phyloP scores from a whole-genome alignment of 2,113 vertebrate species.

The Leiothrix lutea region DNA sequence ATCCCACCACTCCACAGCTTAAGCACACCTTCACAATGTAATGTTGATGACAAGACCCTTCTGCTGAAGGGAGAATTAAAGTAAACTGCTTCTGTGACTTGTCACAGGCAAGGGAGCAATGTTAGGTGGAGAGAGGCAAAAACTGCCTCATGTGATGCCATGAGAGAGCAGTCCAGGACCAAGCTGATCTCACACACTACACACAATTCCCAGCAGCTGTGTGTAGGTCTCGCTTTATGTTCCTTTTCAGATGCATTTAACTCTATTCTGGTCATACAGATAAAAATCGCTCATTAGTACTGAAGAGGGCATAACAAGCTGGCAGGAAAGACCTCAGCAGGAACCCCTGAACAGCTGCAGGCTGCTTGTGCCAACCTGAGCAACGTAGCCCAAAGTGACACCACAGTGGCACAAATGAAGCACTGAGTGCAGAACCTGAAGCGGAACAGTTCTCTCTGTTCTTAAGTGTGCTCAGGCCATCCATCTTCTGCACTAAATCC shows the following conservation, averaged over 20 bases:
- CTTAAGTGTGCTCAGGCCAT: background rate
- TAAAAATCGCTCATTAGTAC: background rate
- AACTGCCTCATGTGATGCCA: background rate
- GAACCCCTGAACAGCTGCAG: background rate
- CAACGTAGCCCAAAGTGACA: background rate
- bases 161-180: fast-evolving
- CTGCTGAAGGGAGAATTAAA: background rate
- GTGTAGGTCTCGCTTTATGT: background rate
- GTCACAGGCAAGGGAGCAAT: background rate
- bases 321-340: background rate
- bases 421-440: background rate
- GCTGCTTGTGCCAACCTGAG: background rate
- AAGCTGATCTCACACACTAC: background rate
- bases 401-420: background rate
- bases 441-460: background rate
- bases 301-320: background rate
- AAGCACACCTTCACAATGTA: background rate
- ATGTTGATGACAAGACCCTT: background rate
- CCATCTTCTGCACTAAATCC: background rate
- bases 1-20: background rate
- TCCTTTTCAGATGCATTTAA: background rate
- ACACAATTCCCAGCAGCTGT: background rate
- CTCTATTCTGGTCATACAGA: background rate
- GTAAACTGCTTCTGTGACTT: background rate
- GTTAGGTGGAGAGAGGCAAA: background rate